These are phyloP conservation scores for Plutella xylostella DNA, from an alignment of 2,888 invertebrate genomes.

Conservation along the genomic window DNA sequence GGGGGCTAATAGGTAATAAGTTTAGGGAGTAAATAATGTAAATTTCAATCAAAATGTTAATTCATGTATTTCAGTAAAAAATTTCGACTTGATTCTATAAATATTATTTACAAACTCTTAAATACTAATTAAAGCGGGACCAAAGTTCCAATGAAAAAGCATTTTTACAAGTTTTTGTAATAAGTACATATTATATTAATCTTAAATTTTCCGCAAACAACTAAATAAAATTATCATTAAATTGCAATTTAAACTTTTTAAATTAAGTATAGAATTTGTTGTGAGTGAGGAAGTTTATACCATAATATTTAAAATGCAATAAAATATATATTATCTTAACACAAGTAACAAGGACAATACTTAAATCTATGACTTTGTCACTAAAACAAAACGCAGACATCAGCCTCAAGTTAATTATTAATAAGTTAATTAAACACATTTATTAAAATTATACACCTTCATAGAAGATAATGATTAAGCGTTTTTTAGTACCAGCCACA, in stretches of 20 bases:
- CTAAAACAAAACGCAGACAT: background rate
- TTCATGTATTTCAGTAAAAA: constrained; percentile 56
- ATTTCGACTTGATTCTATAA: constrained; percentile 37
- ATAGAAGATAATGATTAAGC: constrained; percentile 28
- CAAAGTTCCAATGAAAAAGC: constrained; percentile 44
- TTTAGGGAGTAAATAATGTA: too few relatives aligned
- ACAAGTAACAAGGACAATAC: background rate
- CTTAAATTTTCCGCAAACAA: background rate
- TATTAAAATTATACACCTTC: constrained; percentile 26
- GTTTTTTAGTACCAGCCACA: too few relatives aligned
- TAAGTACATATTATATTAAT: background rate
- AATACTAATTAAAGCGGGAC: constrained; percentile 62
- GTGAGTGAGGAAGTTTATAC: background rate
- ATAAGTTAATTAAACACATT: constrained; percentile 21
- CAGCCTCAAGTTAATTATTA: constrained; percentile 39
- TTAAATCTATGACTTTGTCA: background rate
- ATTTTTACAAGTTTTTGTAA: constrained; percentile 29
- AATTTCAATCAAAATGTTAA: constrained; percentile 18
- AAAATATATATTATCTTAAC: background rate
- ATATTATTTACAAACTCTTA: constrained; percentile 54
- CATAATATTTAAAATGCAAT: background rate
- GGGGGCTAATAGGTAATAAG: too few relatives aligned
- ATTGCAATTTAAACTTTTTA: background rate
- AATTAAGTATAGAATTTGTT: too few relatives aligned
- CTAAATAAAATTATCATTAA: background rate